Conservation (phyloP, 1,140 invertebrate genomes). For the Drosophila micromelanica region DNA sequence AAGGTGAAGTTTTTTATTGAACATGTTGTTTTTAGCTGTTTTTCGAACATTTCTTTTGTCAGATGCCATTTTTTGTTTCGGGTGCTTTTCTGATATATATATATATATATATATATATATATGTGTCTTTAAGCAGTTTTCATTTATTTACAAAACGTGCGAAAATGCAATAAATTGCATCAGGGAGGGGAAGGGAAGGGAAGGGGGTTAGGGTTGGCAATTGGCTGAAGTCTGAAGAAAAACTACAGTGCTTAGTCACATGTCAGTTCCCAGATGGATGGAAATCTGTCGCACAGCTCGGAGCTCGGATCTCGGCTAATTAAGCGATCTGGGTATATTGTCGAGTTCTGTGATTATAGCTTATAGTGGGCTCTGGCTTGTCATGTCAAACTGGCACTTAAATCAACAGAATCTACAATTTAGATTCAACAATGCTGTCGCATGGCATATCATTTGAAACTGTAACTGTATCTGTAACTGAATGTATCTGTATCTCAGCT, state of each 20-base stretch:
- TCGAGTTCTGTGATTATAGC: constrained; percentile 35
- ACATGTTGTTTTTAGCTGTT: constrained; percentile 4
- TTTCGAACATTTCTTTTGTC: too few relatives aligned
- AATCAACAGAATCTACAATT: constrained; percentile 32
- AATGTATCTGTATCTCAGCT: constrained; percentile 1
- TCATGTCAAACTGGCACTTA: constrained; percentile 48
- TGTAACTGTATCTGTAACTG: neutral
- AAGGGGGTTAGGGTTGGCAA: neutral
- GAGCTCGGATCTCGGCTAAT: constrained; percentile 20
- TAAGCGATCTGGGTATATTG: constrained; percentile 27
- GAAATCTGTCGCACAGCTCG: constrained; percentile 2
- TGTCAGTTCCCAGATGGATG: constrained; percentile 13
- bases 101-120: too few relatives aligned
- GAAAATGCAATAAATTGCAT: neutral
- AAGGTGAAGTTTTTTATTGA: neutral
- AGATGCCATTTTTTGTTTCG: neutral
- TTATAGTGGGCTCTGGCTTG: constrained; percentile 12
- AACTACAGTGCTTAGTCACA: constrained; percentile 6
- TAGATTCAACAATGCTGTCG: neutral
- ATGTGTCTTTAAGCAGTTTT: constrained; percentile 27
- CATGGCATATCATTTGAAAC: constrained; percentile 1
- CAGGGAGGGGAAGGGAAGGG: too few relatives aligned
- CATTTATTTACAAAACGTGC: constrained; percentile 4
- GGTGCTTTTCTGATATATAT: neutral
- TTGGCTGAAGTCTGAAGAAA: neutral